Percentiles rank a stretch among this genome's conserved stretches.
phyloP scores from a whole-genome alignment of 2,797 vertebrate genomes.

The Catostomus latipinnis region DNA sequence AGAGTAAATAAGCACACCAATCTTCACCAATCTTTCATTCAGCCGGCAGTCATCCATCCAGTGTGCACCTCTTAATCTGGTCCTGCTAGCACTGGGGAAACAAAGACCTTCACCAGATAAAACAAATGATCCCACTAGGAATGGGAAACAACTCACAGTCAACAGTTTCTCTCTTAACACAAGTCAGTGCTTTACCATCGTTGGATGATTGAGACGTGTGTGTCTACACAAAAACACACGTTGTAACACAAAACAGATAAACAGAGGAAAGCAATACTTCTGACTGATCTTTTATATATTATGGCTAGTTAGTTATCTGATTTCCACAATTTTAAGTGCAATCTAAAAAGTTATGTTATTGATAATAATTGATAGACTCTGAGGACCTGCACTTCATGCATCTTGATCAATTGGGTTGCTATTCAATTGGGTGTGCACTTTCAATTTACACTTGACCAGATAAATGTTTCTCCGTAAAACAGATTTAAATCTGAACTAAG shows the following conservation, averaged over 20 bases:
- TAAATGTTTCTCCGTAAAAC: too few species aligned
- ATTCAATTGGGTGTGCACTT: too few species aligned
- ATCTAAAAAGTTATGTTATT: too few species aligned
- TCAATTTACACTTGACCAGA: too few species aligned
- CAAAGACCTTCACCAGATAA: constrained; percentile 81
- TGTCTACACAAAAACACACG: constrained; percentile 9
- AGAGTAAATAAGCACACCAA: constrained; percentile 69
- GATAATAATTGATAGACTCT: too few species aligned
- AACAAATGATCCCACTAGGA: constrained; percentile 80
- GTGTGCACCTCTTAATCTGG: constrained; percentile 82
- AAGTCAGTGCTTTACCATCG: constrained; percentile 39
- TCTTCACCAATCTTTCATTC: constrained; percentile 79
- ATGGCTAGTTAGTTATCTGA: too few species aligned
- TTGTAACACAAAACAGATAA: not conserved
- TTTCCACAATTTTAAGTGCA: too few species aligned
- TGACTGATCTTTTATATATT: not conserved
- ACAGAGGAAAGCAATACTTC: not conserved
- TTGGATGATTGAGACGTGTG: constrained; percentile 25
- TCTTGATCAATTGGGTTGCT: too few species aligned
- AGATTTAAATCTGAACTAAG: too few species aligned
- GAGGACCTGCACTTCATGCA: too few species aligned
- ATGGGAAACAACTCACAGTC: constrained; percentile 77
- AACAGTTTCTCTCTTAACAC: constrained; percentile 55
- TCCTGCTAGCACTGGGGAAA: constrained; percentile 75
- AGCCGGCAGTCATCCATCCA: constrained; percentile 76